These are phyloP conservation scores for Myodes glareolus DNA, from an alignment of 2,113 vertebrate species.

Conservation along the genomic window DNA sequence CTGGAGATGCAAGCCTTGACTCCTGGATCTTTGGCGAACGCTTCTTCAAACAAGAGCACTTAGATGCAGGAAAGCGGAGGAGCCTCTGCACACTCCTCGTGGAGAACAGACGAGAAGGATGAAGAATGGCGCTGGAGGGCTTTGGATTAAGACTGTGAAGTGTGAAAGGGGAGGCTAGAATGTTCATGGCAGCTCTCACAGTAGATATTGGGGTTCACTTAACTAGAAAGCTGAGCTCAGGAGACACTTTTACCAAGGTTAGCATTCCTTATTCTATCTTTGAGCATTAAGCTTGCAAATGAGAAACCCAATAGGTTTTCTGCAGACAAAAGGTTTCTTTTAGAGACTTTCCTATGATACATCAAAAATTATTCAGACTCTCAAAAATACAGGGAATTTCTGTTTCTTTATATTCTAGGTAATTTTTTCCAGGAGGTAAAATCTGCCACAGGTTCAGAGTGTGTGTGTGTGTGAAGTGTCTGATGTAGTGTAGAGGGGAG, in stretches of 20 bases:
- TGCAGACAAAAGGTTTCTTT: slow-evolving; percentile 19
- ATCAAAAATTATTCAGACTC: neutral
- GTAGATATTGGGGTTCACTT: neutral
- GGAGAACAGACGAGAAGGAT: neutral
- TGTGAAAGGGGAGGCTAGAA: neutral
- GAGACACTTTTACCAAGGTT: neutral
- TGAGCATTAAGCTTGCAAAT: neutral
- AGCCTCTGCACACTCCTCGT: neutral
- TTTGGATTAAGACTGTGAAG: neutral
- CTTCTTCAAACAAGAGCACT: neutral
- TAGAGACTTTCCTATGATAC: slow-evolving; percentile 24
- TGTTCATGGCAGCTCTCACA: neutral
- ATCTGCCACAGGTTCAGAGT: neutral
- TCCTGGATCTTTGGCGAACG: neutral
- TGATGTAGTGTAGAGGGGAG: neutral
- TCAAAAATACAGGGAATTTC: neutral
- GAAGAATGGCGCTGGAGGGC: neutral
- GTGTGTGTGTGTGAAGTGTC: neutral
- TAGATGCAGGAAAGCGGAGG: neutral
- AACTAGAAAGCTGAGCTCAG: neutral
- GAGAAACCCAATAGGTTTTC: neutral
- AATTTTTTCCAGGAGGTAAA: slow-evolving; percentile 15
- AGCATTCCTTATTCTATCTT: slow-evolving; percentile 7
- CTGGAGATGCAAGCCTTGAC: neutral
- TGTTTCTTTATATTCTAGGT: slow-evolving; percentile 28